Percentiles rank a stretch among this genome's conserved stretches.
These are phyloP conservation scores for Trichacis sp. DNA, from an alignment of 2,888 invertebrate genomes.

Conservation along the genomic window DNA sequence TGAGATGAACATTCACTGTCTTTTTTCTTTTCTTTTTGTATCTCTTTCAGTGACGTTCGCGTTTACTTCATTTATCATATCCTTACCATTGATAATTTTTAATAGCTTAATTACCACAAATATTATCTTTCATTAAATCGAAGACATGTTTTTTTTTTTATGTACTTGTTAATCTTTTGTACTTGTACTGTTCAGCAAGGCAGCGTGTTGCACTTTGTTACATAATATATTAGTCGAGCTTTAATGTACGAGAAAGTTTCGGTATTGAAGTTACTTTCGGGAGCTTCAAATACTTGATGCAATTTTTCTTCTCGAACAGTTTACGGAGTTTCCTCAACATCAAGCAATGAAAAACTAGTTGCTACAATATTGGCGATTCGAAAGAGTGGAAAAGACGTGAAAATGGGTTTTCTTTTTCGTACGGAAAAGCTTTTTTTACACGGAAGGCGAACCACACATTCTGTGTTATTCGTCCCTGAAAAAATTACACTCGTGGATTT, in stretches of 20 bases:
- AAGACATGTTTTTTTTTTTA: constrained; percentile 62
- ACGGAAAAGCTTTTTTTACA: constrained; percentile 22
- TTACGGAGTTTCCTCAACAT: no score
- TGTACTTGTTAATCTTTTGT: constrained; percentile 69
- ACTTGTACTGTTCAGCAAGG: constrained; percentile 70
- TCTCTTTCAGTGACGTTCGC: constrained; percentile 44
- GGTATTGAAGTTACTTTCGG: constrained; percentile 25
- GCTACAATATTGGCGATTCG: no score
- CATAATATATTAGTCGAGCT: constrained; percentile 65
- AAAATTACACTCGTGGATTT: neutral
- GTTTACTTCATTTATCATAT: constrained; percentile 45
- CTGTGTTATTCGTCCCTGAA: neutral
- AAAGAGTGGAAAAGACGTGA: no score
- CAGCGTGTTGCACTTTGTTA: constrained; percentile 70
- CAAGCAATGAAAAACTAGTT: no score
- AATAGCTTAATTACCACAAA: constrained; percentile 67
- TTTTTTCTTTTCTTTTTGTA: constrained; percentile 22
- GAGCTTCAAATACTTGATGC: neutral
- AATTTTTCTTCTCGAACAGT: no score
- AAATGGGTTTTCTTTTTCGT: no score
- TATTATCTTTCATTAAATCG: constrained; percentile 64
- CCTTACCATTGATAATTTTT: constrained; percentile 58
- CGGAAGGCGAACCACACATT: constrained; percentile 25
- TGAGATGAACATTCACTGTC: constrained; percentile 58
- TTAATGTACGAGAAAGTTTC: constrained; percentile 61